Base-by-base conservation (phyloP, 2,797 vertebrate species). In the Bufotes viridis region DNA sequence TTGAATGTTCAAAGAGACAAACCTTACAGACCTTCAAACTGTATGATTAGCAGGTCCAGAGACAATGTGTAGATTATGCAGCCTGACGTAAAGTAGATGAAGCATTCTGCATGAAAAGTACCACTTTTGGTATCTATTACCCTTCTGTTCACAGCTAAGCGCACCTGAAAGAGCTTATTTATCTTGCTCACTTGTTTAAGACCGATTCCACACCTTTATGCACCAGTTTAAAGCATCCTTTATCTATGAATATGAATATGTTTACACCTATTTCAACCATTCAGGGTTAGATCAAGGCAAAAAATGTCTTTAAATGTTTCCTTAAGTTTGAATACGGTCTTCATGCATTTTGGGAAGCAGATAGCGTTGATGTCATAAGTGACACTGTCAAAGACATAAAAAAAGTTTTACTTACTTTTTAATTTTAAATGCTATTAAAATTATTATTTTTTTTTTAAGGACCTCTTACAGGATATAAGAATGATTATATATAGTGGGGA, bases 31-130 rank as follows among this genome's bases (percentile, higher is more conserved):
- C 78, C 26, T 69, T 51, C 8, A 65, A 15, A 76, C 60, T 76
- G 70, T 69, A 67, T 5, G 49, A 86, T 60, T 75, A 49, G 61
- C 18, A 63, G 58, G 53, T 76, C 24, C 72, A 82, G 5, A n/a
- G 63, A 79, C 26, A 60, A n/a, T 14, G 34, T 70, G 9, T 65
- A 58, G 6, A 34, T 53, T 67, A 58, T 72, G 24, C 63, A 60
- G 26, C 18, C 75, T 84, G 87, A 85, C 76, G 65, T 53, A 12
- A n/a, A 82, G 26, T n/a, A 78, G 81, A 85, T 55, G 9, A 79
- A 69, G 20, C 51, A 70, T 84, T 81, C 18, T 11, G 22, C 58
- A 79, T 69, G 51, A 81, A 69, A 78, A 69, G 26, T 49, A 17
- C 12, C 65, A 65, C 55, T 65, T 76, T 57, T 49, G 8, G 34